phyloP scores from a whole-genome alignment of 2,113 vertebrate genomes.

The Toxostoma redivivum region DNA sequence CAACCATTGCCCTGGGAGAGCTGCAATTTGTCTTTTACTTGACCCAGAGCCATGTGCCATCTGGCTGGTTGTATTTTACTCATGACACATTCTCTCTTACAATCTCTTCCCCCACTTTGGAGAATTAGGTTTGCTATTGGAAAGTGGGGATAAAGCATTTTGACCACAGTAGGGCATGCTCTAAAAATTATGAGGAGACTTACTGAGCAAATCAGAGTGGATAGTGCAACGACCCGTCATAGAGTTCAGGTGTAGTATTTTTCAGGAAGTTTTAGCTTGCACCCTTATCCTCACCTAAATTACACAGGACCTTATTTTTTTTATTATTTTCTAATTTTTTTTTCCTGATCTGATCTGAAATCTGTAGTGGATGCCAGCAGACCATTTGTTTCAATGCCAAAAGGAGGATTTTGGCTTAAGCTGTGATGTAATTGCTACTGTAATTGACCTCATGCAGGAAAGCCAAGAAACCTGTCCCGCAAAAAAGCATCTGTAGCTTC shows the following conservation, averaged over 20 bases:
- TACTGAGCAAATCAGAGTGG: background rate
- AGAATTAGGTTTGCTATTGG: background rate
- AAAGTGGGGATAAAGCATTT: background rate
- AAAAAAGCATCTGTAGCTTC: background rate
- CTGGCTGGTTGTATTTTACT: background rate
- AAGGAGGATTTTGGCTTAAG: conserved; percentile 26
- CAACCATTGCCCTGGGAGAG: background rate
- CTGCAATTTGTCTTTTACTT: background rate
- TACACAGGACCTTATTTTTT: background rate
- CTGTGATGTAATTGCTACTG: background rate
- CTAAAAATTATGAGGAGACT: background rate
- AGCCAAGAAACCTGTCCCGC: background rate
- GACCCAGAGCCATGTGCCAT: background rate
- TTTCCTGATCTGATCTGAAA: background rate
- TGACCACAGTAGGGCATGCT: background rate
- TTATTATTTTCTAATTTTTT: background rate
- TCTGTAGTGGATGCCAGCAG: background rate
- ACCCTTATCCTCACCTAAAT: background rate
- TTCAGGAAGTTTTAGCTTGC: background rate
- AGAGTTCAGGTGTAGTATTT: background rate
- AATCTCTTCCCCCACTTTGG: background rate
- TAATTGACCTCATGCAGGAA: conserved; percentile 6
- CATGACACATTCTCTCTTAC: background rate
- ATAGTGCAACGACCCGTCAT: background rate
- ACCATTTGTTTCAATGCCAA: conserved; percentile 18